Conservation (phyloP, 92 coral and sea anemone species). For the Parazoanthus swiftii region DNA sequence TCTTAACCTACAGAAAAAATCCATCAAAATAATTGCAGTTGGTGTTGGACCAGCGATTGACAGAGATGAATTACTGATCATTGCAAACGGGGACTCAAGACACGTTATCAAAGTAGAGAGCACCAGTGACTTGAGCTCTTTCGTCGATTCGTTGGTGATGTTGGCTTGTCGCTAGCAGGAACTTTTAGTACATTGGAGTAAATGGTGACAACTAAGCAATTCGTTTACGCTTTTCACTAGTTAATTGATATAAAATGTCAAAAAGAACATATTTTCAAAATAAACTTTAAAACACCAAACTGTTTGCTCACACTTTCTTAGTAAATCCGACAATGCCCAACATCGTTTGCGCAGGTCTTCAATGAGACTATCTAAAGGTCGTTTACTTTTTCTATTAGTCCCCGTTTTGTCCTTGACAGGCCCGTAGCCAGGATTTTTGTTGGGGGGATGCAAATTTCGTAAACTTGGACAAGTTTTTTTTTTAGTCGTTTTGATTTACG, state of each 20-base stretch:
- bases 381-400: too few relatives aligned
- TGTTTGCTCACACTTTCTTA: too few relatives aligned
- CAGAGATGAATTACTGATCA: constrained; percentile 32
- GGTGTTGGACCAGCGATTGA: constrained; percentile 37
- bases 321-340: too few relatives aligned
- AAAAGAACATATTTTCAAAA: neutral
- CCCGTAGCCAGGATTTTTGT: too few relatives aligned
- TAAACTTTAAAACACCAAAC: too few relatives aligned
- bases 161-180: constrained; percentile 16
- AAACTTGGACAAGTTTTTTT: too few relatives aligned
- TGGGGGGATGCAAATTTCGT: too few relatives aligned
- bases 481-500: too few relatives aligned
- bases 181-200: too few relatives aligned
- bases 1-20: constrained; percentile 5
- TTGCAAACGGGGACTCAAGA: constrained; percentile 22
- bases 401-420: too few relatives aligned
- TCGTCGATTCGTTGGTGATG: neutral
- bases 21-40: constrained; percentile 30
- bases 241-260: neutral
- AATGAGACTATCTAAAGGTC: too few relatives aligned
- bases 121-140: neutral
- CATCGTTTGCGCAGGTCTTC: too few relatives aligned
- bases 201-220: neutral
- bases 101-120: constrained; percentile 7
- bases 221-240: neutral